phyloP scores from a whole-genome alignment of 2,113 vertebrate genomes.

The Notarius quadriscutis region DNA sequence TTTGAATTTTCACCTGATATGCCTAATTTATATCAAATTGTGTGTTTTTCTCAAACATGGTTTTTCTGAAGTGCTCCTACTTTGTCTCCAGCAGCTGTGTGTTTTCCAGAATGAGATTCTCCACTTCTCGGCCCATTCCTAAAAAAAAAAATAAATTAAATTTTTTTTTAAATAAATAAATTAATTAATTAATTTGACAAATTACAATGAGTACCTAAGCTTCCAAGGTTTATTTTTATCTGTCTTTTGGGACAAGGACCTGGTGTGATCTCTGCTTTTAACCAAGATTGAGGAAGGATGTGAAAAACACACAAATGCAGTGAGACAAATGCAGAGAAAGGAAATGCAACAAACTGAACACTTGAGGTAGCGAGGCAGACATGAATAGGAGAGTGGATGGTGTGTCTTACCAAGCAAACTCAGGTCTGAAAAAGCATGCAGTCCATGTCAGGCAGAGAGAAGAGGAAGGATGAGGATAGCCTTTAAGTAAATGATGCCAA shows the following conservation, averaged over 20 bases:
- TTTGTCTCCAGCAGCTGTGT: constrained; percentile 97
- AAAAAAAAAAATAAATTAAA: constrained; percentile 56
- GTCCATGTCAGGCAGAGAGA: constrained; percentile 79
- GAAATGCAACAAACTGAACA: not conserved
- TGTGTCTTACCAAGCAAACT: constrained; percentile 97
- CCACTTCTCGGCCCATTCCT: constrained; percentile 99
- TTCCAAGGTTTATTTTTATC: not conserved
- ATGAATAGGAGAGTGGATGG: constrained; percentile 65
- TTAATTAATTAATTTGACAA: not conserved
- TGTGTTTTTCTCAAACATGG: not conserved
- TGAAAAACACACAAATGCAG: not conserved
- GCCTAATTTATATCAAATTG: not conserved
- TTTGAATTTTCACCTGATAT: no score
- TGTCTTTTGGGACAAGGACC: not conserved
- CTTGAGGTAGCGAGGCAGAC: constrained; percentile 43
- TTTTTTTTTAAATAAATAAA: not conserved
- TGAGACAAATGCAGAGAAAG: constrained; percentile 50
- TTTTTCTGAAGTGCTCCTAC: constrained; percentile 62
- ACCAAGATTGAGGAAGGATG: not conserved
- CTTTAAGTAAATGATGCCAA: not conserved
- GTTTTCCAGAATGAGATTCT: constrained; percentile 96
- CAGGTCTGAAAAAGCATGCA: constrained; percentile 97
- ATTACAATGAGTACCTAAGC: not conserved
- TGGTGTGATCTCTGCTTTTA: not conserved
- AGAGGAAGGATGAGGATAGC: constrained; percentile 32